Evolutionary conservation across 2,888 invertebrate species (phyloP).

Genomic region (Agrochola circellaris): DNA sequence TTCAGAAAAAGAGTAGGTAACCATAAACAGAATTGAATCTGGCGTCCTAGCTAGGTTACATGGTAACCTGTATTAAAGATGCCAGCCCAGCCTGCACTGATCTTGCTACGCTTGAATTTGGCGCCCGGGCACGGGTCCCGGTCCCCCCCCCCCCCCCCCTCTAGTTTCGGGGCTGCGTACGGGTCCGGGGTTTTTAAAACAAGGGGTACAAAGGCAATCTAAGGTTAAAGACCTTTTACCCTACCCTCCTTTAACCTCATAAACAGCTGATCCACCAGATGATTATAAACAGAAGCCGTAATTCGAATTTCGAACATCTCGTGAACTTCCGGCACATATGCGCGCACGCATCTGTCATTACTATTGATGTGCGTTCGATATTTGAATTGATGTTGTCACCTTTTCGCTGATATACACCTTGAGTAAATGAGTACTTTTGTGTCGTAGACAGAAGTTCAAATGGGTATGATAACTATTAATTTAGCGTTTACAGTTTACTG

Average conservation of each 20-base stretch:
- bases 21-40: too few species aligned
- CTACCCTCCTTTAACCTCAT: constrained; percentile 2
- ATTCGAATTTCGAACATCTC: constrained; percentile 61
- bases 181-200: too few species aligned
- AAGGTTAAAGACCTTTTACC: constrained; percentile 34
- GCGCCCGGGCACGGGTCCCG: too few species aligned
- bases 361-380: constrained; percentile 56
- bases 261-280: constrained; percentile 61
- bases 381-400: constrained; percentile 61
- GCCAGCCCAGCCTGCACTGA: too few species aligned
- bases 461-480: not conserved
- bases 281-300: constrained; percentile 60
- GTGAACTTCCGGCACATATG: constrained; percentile 64
- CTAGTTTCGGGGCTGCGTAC: too few species aligned
- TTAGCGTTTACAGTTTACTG: not conserved
- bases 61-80: too few species aligned
- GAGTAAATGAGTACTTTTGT: constrained; percentile 12
- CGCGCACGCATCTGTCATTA: constrained; percentile 64
- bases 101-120: too few species aligned
- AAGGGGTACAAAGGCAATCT: not conserved
- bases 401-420: constrained; percentile 57
- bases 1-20: too few species aligned
- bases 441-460: not conserved
- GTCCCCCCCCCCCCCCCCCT: too few species aligned
- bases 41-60: too few species aligned